Base-by-base conservation (phyloP, 2,888 invertebrate species). In the Liodrosophila aerea region DNA sequence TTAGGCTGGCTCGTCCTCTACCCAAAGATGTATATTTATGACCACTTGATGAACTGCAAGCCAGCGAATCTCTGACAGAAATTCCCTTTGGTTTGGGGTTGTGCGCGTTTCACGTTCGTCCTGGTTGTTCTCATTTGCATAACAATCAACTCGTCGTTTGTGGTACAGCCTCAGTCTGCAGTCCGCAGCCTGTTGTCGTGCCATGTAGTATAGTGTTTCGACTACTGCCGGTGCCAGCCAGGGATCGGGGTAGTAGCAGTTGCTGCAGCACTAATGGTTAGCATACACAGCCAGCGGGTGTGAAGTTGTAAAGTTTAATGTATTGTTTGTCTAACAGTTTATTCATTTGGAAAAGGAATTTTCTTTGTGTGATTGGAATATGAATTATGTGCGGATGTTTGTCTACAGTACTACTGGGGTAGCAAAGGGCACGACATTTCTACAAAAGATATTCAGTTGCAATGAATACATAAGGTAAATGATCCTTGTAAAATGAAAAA, bases 231-330 rank as follows among this genome's bases (percentile, higher is more conserved):
- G 41, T 34, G 31, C 39, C 39, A 27, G 52, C 46, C 34, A 49
- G 61, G 40, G 8, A 44, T 39, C 29, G 39, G 62, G 63, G 60
- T 71, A 64, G 57, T 44, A 44, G 57, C 31, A 58, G 30, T 31
- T 40, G 41, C n/a, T n/a, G n/a, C n/a, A n/a, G n/a, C 51, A 53
- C 70, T 86, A 86, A 86, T 86, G 82, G 85, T 67, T 77, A 64
- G 43, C 64, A 53, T 67, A 70, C 64, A 63, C 69, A 66, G 64
- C 51, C 85, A 64, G 84, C 85, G 84, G 84, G 87, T 85, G 84
- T 87, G 86, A 84, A 85, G 87, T 85, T 86, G 84, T 85, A 86
- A 85, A 85, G 85, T 87, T 85, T 84, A 72, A 78, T 78, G 82
- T 73, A 75, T 78, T 82, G 86, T 82, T 82, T 82, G 85, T 64